Evolutionary conservation across 2,113 vertebrate genomes (phyloP).

Genomic region (Caloenas nicobarica): DNA sequence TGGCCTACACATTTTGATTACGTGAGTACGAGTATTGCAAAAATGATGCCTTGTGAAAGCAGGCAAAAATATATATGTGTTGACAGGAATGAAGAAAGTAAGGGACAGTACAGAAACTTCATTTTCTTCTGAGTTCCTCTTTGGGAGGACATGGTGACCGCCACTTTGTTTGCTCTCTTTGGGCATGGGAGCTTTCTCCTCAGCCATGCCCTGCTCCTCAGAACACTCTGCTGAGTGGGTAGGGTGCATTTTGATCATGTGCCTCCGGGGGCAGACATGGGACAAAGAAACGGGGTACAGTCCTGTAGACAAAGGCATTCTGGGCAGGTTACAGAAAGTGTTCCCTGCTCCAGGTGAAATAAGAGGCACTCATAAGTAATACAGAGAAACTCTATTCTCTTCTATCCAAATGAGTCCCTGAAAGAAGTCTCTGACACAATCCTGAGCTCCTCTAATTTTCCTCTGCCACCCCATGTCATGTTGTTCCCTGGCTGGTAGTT

Average conservation of each 20-base stretch:
- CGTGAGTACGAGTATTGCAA: neutral
- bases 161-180: neutral
- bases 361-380: neutral
- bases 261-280: neutral
- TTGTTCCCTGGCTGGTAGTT: neutral
- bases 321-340: neutral
- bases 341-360: neutral
- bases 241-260: neutral
- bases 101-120: neutral
- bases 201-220: neutral
- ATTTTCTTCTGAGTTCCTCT: neutral
- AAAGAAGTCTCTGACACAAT: neutral
- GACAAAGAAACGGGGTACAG: neutral
- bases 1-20: neutral
- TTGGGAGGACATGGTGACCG: fast-evolving
- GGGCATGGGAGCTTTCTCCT: neutral
- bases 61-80: neutral
- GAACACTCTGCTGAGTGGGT: neutral
- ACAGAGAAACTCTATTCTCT: neutral
- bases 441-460: neutral
- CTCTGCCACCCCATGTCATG: neutral
- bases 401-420: neutral
- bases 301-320: neutral
- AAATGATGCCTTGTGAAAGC: neutral
- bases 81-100: neutral